Percentiles rank a stretch among this genome's conserved stretches.
phyloP scores from a whole-genome alignment of 2,113 vertebrate genomes.

The Seriola dumerili region DNA sequence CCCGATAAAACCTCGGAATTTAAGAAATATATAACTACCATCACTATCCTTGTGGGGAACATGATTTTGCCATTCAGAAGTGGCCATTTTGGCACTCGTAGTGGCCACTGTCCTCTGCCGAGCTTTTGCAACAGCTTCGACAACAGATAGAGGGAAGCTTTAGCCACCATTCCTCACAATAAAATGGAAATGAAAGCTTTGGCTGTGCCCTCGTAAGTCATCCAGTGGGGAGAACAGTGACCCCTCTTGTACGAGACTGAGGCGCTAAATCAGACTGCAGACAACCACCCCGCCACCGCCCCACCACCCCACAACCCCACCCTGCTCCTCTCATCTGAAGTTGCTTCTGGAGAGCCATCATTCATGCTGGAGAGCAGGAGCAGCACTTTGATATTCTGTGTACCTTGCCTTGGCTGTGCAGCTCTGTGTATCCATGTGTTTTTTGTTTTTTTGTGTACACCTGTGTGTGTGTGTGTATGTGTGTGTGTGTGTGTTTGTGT shows the following conservation, averaged over 20 bases:
- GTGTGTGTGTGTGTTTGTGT: constrained; percentile 13
- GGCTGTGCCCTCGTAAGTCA: constrained; percentile 68
- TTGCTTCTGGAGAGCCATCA: constrained; percentile 62
- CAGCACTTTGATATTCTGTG: constrained; percentile 60
- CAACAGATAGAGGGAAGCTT: constrained; percentile 41
- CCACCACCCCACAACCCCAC: neutral
- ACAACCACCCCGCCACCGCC: neutral
- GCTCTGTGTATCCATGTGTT: constrained; percentile 3
- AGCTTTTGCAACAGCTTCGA: constrained; percentile 12
- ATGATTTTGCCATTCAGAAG: neutral
- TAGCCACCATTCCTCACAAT: constrained; percentile 58
- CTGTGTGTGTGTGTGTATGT: neutral
- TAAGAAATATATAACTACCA: neutral
- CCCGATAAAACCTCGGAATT: neutral
- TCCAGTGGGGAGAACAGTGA: constrained; percentile 53
- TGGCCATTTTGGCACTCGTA: neutral
- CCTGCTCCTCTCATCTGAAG: constrained; percentile 61
- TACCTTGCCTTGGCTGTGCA: constrained; percentile 19
- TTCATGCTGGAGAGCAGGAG: constrained; percentile 50
- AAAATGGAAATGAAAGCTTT: constrained; percentile 71
- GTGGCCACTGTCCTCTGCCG: neutral
- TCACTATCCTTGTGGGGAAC: constrained; percentile 6
- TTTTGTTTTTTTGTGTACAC: constrained; percentile 17
- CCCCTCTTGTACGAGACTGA: constrained; percentile 66
- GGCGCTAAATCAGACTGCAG: constrained; percentile 74